Base-by-base conservation (phyloP, 2,113 vertebrate genomes). In the Pangasianodon gigas region DNA sequence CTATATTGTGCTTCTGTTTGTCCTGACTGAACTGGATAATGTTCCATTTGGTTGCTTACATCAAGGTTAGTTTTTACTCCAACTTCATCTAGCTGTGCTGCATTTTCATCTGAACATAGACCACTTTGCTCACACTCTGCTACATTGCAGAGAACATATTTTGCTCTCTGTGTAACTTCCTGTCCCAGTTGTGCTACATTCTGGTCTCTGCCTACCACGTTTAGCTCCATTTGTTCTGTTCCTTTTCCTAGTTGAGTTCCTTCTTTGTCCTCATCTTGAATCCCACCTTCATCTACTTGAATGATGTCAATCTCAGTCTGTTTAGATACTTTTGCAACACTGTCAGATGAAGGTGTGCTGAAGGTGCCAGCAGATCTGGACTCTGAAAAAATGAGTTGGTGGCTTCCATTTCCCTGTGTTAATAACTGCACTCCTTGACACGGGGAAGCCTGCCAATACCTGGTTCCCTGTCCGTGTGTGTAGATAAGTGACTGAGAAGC, bases 1-100 rank as follows among this genome's bases (percentile, higher is more conserved):
- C 62, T 54, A 4, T 62, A 80, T 85, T 92, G 87, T 90, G 88
- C 88, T 92, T 87, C 85, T 32, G 6, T 54, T 46, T 80, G 51
- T 58, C 37, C 75, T 26, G 29, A 67, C 10, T 58, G 79, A 69
- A 18, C 37, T 52, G 58, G 41, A 83, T 14, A 81, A 52, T 54
- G 8, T 87, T 84, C 89, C n/a, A 29, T 82, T 67, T 54, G 69
- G 75, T 86, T 85, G 83, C 41, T 84, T 37, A 16, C 24, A 0
- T 41, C 88, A 83, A 26, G 41, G 14, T 79, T 44, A 71, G 75
- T 85, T 71, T 86, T 80, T 1, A 41, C 62, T n/a, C 11, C 48
- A 29, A 14, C 69, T 51, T 52, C n/a, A 67, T 90, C 77, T 81
- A 29, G 46, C 32, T 88, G 85, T 82, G 77, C 89, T 80, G 48